Evolutionary conservation across 1,140 invertebrate genomes (phyloP).

Genomic region (Polypedilum vanderplanki): DNA sequence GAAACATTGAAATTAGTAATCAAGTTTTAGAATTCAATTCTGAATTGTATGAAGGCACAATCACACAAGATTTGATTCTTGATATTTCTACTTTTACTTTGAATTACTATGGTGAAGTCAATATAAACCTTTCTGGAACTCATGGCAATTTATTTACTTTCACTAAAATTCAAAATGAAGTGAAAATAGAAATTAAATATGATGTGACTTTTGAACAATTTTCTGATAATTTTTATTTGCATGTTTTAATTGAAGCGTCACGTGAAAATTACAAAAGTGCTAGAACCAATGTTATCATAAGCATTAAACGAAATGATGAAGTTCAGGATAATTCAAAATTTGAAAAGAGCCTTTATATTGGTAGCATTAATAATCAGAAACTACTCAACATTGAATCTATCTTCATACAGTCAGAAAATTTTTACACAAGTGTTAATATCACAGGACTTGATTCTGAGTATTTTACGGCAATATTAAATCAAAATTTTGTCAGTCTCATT

Average conservation of each 20-base stretch:
- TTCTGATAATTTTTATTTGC: not conserved
- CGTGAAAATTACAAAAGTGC: not conserved
- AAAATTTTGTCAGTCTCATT: not conserved
- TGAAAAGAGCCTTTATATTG: not conserved
- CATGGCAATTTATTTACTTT: not conserved
- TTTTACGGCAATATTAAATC: not conserved
- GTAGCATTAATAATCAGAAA: not conserved
- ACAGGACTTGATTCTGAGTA: conserved; percentile 2
- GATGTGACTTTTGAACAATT: not conserved
- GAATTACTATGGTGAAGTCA: not conserved
- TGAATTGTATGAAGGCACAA: not conserved
- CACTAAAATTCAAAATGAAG: not conserved
- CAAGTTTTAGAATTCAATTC: not conserved
- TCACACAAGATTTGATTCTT: not conserved
- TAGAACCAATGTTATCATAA: not conserved
- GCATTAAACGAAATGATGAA: not conserved
- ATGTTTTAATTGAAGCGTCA: not conserved
- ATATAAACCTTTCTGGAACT: not conserved
- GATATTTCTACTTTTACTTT: not conserved
- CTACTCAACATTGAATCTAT: not conserved
- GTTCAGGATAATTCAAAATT: not conserved
- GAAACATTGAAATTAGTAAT: not conserved
- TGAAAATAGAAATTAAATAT: not conserved
- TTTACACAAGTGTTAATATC: not conserved
- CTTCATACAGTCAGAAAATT: not conserved